Evolutionary conservation across 53 echinoderm and acorn worm species (phyloP), one percentile per base, ranked within the genome.

Genomic region (Luidia sarsii): DNA sequence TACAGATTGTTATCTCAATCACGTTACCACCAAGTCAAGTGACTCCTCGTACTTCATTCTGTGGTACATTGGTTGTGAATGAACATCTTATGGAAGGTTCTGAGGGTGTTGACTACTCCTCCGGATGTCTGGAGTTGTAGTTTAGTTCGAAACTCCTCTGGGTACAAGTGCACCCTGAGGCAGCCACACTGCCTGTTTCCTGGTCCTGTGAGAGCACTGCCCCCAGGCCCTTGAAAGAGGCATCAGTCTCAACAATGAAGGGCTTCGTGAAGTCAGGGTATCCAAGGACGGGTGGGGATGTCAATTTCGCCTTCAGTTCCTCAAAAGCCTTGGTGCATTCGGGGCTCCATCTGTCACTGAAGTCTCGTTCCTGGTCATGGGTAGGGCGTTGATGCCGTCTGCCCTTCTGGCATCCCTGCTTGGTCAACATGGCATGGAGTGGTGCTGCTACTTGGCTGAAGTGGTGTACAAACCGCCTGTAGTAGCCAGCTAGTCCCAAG

Each of bases 211-310:
- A 89, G n/a, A 89, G 67, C 0, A 89, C 85, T 5, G 89, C 71
- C 15, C 89, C 85, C 4, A 84, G 52, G 6, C 89, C 84, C 31
- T 70, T 39, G 33, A 46, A 50, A 31, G 51, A 70, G 13, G 89
- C 84, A 80, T 79, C 80, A 2, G 80, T 79, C 21, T 79, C 80
- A 7, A 41, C 11, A 19, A 79, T 79, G 18, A 64, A 39, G 18
- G 81, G 85, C 22, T 33, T 32, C 2, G 4, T 45, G 46, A 91
- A 87, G 51, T 87, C 80, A 45, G 91, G 87, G 56, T 68, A 87
- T 4, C 91, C 84, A 18, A 91, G 48, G 30, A 87, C 39, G 8
- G 83, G 91, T 36, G 91, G 35, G 15, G 91, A 48, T 0, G 80
- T 91, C 52, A 87, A 39, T 15, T 33, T 35, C 21, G 60, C 13